Conservation (phyloP, 2,113 vertebrate species). For the Thalassarche chlororhynchos region DNA sequence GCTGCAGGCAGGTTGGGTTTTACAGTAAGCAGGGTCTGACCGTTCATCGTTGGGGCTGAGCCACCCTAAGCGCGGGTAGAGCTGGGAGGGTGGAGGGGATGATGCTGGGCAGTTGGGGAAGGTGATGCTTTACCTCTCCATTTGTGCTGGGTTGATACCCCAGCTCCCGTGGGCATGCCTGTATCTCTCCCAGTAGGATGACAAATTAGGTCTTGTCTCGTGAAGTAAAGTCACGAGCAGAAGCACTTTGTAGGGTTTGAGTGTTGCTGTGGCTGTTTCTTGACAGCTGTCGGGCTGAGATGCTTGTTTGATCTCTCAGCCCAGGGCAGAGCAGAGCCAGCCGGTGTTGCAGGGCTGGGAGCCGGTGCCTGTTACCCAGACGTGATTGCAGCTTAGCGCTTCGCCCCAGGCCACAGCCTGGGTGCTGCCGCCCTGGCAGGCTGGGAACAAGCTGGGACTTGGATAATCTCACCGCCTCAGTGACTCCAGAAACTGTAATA, state of each 20-base stretch:
- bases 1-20: background rate
- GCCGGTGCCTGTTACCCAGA: background rate
- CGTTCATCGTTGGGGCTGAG: background rate
- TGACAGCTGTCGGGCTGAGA: background rate
- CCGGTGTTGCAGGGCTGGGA: background rate
- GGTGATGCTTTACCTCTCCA: background rate
- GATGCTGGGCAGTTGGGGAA: background rate
- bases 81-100: too few species aligned
- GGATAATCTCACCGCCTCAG: background rate
- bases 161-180: background rate
- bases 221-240: background rate
- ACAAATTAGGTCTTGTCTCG: fast-evolving
- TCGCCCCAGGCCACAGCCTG: background rate
- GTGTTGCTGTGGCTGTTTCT: background rate
- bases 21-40: background rate
- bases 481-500: constrained; percentile 14
- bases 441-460: background rate
- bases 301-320: background rate
- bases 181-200: background rate
- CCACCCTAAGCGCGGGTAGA: too few species aligned
- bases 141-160: background rate
- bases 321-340: background rate
- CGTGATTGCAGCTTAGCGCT: fast-evolving
- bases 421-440: background rate
- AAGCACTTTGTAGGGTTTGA: background rate